These are phyloP conservation scores for Rhizomys pruinosus DNA, from an alignment of 2,113 vertebrate species.

Conservation along the genomic window DNA sequence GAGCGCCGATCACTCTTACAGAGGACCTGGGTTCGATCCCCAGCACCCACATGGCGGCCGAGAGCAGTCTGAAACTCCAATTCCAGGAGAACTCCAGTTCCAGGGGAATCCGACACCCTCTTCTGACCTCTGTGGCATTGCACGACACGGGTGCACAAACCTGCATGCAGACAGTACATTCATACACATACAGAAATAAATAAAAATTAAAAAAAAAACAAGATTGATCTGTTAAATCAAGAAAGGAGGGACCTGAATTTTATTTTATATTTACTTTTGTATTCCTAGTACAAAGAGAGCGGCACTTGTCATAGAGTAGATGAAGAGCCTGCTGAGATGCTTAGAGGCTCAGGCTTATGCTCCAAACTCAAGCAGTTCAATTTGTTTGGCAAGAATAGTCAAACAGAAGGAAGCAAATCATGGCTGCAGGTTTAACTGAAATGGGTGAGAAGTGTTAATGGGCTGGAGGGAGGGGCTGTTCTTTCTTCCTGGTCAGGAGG, in stretches of 20 bases:
- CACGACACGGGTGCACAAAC: too few species aligned
- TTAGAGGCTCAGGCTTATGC: neutral
- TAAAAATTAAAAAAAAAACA: neutral
- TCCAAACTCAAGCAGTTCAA: neutral
- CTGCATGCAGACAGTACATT: too few species aligned
- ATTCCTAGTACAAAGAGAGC: neutral
- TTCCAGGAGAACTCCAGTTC: too few species aligned
- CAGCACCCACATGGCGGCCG: too few species aligned
- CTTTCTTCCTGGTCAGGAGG: neutral
- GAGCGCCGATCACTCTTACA: too few species aligned
- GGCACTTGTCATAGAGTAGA: neutral
- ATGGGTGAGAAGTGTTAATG: neutral
- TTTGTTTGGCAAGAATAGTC: neutral
- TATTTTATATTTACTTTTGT: neutral
- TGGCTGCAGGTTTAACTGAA: neutral
- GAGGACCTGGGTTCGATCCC: too few species aligned
- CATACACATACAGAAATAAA: too few species aligned
- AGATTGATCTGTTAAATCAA: neutral
- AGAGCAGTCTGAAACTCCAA: too few species aligned
- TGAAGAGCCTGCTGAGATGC: neutral
- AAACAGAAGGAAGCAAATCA: neutral
- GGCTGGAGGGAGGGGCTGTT: neutral
- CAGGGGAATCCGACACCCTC: too few species aligned
- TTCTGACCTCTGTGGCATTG: too few species aligned
- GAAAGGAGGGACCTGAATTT: neutral